Percentiles rank a stretch among this genome's conserved stretches.
Evolutionary conservation across 1,140 invertebrate genomes (phyloP).

Genomic region (Babylonia areolata): DNA sequence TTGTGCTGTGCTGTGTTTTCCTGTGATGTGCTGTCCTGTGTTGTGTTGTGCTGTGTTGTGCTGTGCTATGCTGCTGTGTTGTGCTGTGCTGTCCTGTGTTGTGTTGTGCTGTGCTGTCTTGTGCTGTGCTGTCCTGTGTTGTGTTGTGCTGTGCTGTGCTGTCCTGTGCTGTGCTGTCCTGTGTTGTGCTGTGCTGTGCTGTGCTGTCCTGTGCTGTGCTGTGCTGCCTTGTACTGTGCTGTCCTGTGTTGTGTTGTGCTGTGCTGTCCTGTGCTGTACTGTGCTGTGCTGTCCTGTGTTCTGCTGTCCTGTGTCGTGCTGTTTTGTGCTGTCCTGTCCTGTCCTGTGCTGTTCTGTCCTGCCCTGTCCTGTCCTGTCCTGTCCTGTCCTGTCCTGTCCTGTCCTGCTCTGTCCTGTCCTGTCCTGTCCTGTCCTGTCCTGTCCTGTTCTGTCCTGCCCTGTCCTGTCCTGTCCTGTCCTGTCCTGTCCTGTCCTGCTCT

Average conservation of each 20-base stretch:
- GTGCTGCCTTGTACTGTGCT: not conserved
- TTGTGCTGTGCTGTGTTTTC: not conserved
- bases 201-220: constrained; percentile 17
- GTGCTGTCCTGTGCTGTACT: constrained; percentile 2
- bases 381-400: constrained; percentile 17
- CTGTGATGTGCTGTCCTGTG: not conserved
- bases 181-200: constrained; percentile 13
- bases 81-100: no score
- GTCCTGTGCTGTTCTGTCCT: not conserved
- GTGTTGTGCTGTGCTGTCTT: constrained; percentile 4
- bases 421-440: not conserved
- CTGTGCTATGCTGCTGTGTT: no score
- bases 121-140: not conserved
- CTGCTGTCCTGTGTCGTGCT: not conserved
- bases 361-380: not conserved
- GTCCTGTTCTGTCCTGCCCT: not conserved
- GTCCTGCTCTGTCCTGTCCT: constrained; percentile 2
- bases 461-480: not conserved
- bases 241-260: constrained; percentile 11
- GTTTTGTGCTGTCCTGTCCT: constrained; percentile 18
- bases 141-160: not conserved
- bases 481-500: not conserved
- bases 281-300: constrained; percentile 1
- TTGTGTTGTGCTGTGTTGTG: not conserved
- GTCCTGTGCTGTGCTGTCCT: constrained; percentile 9